phyloP scores from a whole-genome alignment of 2,113 vertebrate species.

The Leuciscus idus region DNA sequence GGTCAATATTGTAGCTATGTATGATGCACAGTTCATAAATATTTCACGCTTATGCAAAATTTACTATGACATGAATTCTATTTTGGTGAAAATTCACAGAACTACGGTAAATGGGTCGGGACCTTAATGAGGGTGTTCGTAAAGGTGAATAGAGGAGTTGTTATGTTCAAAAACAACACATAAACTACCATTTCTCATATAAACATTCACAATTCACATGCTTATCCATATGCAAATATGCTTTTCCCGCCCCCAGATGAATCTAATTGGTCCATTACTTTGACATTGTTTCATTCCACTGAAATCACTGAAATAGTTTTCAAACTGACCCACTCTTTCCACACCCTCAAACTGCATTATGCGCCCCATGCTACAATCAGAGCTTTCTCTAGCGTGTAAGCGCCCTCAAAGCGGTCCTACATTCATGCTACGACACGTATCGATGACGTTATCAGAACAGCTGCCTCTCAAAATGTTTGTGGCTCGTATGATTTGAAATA shows the following conservation, averaged over 20 bases:
- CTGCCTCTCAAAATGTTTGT: not conserved
- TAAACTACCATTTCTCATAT: too few relatives aligned
- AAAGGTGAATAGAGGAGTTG: not conserved
- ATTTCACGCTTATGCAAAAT: not conserved
- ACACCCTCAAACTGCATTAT: not conserved
- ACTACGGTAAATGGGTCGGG: not conserved
- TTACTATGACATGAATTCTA: not conserved
- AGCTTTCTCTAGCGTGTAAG: not conserved
- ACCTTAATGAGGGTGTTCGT: not conserved
- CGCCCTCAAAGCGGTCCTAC: too few relatives aligned
- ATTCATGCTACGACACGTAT: not conserved
- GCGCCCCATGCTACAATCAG: not conserved
- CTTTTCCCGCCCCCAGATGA: not conserved
- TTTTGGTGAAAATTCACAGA: not conserved
- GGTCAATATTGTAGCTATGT: not conserved
- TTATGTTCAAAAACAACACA: not conserved
- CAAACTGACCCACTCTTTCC: not conserved
- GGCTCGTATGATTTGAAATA: not conserved
- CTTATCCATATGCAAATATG: not conserved
- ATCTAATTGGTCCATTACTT: not conserved
- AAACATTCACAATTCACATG: not conserved
- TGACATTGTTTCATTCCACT: not conserved
- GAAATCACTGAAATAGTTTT: too few relatives aligned
- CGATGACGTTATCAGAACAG: not conserved
- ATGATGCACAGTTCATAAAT: not conserved